A percentile compares a stretch with the other conserved stretches of the same genome.
Conservation (phyloP, 2,113 vertebrate species). For the Hippocampus guttulatus region DNA sequence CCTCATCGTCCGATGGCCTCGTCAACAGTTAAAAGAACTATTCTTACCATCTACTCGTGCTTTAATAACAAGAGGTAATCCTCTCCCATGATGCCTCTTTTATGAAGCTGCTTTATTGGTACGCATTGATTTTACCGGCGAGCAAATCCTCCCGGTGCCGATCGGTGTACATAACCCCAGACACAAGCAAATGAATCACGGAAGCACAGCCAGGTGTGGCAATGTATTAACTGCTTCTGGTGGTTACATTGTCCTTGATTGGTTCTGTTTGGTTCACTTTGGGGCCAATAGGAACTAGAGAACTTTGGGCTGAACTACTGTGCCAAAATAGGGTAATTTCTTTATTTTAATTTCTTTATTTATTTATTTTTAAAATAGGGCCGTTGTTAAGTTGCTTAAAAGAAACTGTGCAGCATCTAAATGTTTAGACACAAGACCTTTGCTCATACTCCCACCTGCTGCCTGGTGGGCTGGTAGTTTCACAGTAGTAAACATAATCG, state of each 20-base stretch:
- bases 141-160: constrained; percentile 2
- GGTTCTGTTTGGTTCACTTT: too few species aligned
- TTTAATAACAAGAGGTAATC: constrained; percentile 21
- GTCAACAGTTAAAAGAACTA: constrained; percentile 20
- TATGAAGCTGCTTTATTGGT: constrained; percentile 41
- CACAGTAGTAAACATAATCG: background rate
- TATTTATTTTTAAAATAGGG: background rate
- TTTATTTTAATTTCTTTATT: too few species aligned
- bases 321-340: too few species aligned
- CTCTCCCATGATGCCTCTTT: constrained; percentile 24
- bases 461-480: background rate
- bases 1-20: constrained; percentile 8
- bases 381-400: too few species aligned
- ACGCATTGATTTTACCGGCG: constrained; percentile 49
- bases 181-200: constrained; percentile 2
- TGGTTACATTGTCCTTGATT: too few species aligned
- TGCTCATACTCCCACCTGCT: background rate
- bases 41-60: constrained; percentile 8
- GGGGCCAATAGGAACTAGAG: too few species aligned
- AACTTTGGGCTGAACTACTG: too few species aligned
- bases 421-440: background rate
- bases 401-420: background rate
- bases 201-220: background rate
- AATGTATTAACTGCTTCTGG: too few species aligned
- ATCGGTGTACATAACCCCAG: constrained; percentile 20